These are phyloP conservation scores for Drosophila atroscutellata DNA, from an alignment of 2,888 invertebrate genomes.

Conservation along the genomic window DNA sequence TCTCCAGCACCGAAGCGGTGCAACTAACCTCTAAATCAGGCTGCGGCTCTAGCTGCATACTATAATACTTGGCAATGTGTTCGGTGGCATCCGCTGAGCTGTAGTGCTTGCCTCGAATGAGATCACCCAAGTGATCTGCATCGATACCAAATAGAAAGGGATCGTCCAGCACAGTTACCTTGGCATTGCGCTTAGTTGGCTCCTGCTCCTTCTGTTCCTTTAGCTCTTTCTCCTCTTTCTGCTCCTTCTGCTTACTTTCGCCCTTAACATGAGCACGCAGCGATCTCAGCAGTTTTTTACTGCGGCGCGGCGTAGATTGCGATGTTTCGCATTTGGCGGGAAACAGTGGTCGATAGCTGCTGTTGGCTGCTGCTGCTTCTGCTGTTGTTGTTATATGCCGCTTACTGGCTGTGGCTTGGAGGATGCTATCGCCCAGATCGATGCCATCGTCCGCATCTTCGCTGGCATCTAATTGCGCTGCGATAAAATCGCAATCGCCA, in stretches of 20 bases:
- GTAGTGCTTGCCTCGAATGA: constrained; percentile 73
- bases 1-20: constrained; percentile 64
- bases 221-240: constrained; percentile 13
- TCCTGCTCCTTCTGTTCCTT: constrained; percentile 47
- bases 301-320: constrained; percentile 62
- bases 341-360: constrained; percentile 68
- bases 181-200: constrained; percentile 81
- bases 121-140: constrained; percentile 81
- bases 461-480: constrained; percentile 75
- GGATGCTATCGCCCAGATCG: constrained; percentile 68
- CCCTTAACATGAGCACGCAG: constrained; percentile 79
- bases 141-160: constrained; percentile 84
- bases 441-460: constrained; percentile 77
- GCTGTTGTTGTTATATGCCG: constrained; percentile 8
- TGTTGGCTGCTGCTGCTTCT: constrained; percentile 29
- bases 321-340: constrained; percentile 72
- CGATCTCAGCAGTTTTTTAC: constrained; percentile 83
- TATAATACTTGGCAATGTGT: constrained; percentile 81
- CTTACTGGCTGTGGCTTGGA: constrained; percentile 21
- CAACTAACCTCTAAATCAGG: constrained; percentile 18
- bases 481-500: constrained; percentile 77
- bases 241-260: constrained; percentile 53
- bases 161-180: constrained; percentile 85
- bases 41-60: constrained; percentile 38
- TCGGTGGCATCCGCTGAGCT: constrained; percentile 67